Evolutionary conservation across 2,888 invertebrate species (phyloP).

Genomic region (Galerucella calmariensis): DNA sequence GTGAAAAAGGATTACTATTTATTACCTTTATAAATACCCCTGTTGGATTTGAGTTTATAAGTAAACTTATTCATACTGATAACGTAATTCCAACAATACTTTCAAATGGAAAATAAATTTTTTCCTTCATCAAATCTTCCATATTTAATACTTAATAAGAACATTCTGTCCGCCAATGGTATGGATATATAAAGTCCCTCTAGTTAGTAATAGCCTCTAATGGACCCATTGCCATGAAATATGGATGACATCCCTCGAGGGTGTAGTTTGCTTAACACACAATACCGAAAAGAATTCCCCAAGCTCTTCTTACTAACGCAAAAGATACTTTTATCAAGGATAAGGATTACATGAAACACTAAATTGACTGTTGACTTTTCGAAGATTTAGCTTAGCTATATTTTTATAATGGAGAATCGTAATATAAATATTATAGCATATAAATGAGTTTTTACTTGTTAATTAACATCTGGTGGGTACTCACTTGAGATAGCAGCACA

Average conservation of each 20-base stretch:
- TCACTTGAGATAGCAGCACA: too few species aligned
- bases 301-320: constrained; percentile 2
- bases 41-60: too few species aligned
- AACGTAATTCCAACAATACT: too few species aligned
- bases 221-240: constrained; percentile 63
- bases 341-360: not conserved
- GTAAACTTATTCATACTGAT: too few species aligned
- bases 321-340: not conserved
- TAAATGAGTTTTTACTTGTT: too few species aligned
- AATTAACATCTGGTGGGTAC: too few species aligned
- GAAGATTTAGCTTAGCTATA: not conserved
- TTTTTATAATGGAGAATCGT: not conserved
- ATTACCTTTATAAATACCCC: too few species aligned
- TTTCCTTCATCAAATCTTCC: too few species aligned
- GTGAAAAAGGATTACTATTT: too few species aligned
- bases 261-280: constrained; percentile 50
- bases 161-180: constrained; percentile 37
- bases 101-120: too few species aligned
- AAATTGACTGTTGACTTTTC: not conserved
- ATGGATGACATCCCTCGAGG: constrained; percentile 58
- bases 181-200: constrained; percentile 56
- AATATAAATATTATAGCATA: too few species aligned
- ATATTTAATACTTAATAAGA: too few species aligned
- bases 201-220: constrained; percentile 61
- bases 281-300: constrained; percentile 41